These are phyloP conservation scores for Drepana arcuata DNA, from an alignment of 1,140 invertebrate species.

Conservation along the genomic window DNA sequence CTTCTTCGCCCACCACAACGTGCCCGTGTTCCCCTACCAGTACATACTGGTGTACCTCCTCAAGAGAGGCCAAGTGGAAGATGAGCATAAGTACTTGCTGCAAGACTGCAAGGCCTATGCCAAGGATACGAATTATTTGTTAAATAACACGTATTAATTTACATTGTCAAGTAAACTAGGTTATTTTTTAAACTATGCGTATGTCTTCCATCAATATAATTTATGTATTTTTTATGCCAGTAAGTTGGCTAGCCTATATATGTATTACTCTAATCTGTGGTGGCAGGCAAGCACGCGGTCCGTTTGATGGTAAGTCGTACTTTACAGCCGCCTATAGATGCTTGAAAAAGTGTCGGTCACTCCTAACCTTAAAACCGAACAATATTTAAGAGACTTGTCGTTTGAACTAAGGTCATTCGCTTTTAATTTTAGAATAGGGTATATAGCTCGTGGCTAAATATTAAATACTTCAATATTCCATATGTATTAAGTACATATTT, in stretches of 20 bases:
- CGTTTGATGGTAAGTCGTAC: background rate
- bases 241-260: background rate
- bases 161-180: background rate
- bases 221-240: conserved; percentile 1
- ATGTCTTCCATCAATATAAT: conserved; percentile 4
- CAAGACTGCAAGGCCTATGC: conserved; percentile 50
- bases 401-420: too few species aligned
- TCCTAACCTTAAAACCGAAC: too few species aligned
- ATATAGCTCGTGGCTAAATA: too few species aligned
- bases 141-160: conserved; percentile 55
- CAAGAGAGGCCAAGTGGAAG: conserved; percentile 47
- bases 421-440: too few species aligned
- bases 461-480: too few species aligned
- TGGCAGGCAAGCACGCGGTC: background rate
- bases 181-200: conserved; percentile 2
- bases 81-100: conserved; percentile 57
- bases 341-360: too few species aligned
- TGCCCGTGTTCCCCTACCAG: conserved; percentile 61
- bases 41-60: conserved; percentile 55
- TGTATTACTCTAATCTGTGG: background rate
- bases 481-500: too few species aligned
- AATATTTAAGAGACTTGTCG: too few species aligned
- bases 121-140: conserved; percentile 38
- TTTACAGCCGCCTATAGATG: too few species aligned
- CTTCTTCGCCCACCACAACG: conserved; percentile 60